Conservation (phyloP, 2,113 vertebrate species). For the Lasiurus borealis region DNA sequence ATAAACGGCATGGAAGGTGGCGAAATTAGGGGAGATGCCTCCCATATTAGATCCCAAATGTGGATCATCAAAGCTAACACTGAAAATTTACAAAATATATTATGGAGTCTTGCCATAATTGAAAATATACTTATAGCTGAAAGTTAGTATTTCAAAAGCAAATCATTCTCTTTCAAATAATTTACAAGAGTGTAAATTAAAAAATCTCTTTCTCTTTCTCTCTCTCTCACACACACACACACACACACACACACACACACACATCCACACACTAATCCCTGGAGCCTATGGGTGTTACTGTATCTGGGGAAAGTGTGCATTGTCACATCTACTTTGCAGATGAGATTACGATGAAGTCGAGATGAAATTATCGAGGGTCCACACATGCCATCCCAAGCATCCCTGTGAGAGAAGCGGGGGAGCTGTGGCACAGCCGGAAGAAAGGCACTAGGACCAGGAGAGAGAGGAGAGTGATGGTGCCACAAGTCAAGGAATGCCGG, state of each 20-base stretch:
- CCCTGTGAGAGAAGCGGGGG: not conserved
- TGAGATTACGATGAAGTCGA: not conserved
- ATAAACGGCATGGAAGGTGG: not conserved
- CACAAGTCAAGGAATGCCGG: too few species aligned
- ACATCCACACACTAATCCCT: not conserved
- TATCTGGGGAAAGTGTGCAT: not conserved
- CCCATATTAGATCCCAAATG: not conserved
- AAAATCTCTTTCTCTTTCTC: not conserved
- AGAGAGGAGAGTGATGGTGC: accelerated
- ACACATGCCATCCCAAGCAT: not conserved
- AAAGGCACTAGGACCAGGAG: not conserved
- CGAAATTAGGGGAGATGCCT: not conserved
- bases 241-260: not conserved
- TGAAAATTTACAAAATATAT: not conserved
- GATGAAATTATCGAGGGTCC: not conserved
- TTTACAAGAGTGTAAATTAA: not conserved
- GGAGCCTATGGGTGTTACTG: not conserved
- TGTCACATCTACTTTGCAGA: not conserved
- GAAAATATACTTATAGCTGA: not conserved
- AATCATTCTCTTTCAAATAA: not conserved
- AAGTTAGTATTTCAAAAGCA: constrained; percentile 54
- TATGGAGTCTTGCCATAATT: not conserved
- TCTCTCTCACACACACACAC: not conserved
- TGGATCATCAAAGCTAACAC: not conserved
- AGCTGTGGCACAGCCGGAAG: not conserved